Percentiles rank a stretch among this genome's conserved stretches.
Evolutionary conservation across 2,797 vertebrate species (phyloP).

Genomic region (Sebastes vulpes): DNA sequence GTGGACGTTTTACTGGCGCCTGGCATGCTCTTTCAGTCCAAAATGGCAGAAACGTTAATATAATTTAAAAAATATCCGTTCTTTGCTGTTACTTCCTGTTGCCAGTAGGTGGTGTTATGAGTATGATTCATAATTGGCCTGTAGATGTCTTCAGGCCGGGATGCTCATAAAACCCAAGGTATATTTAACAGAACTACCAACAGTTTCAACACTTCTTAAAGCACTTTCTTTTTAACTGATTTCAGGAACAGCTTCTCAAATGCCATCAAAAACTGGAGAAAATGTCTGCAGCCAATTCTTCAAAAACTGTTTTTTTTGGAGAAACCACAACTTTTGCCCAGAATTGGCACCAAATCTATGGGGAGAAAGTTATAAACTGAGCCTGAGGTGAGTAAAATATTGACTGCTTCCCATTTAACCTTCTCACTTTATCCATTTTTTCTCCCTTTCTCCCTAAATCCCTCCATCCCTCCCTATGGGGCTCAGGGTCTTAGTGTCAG

Average conservation of each 20-base stretch:
- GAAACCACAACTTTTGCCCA: neutral
- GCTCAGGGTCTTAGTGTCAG: slow-evolving; percentile 81
- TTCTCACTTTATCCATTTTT: slow-evolving; percentile 66
- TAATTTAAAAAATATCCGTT: neutral
- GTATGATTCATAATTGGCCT: too few species aligned
- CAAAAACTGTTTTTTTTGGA: neutral
- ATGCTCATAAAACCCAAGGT: neutral
- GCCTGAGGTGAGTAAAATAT: slow-evolving; percentile 61
- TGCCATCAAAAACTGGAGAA: neutral
- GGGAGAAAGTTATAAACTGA: slow-evolving; percentile 42
- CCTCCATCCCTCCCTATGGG: slow-evolving; percentile 59
- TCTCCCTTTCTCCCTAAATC: slow-evolving; percentile 63
- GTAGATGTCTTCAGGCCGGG: neutral
- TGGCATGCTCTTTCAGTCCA: neutral
- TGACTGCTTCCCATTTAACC: slow-evolving; percentile 69
- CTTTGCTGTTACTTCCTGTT: neutral
- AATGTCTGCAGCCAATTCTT: neutral
- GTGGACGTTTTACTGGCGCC: too few species aligned
- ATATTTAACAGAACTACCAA: neutral
- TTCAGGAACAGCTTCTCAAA: neutral
- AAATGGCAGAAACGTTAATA: neutral
- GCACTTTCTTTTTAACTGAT: neutral
- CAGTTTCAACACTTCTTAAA: neutral
- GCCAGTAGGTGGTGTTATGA: too few species aligned
- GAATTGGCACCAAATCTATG: slow-evolving; percentile 19